Evolutionary conservation across 37 sponge, comb jelly and placozoan species (phyloP).

Genomic region (Tethya wilhelma): DNA sequence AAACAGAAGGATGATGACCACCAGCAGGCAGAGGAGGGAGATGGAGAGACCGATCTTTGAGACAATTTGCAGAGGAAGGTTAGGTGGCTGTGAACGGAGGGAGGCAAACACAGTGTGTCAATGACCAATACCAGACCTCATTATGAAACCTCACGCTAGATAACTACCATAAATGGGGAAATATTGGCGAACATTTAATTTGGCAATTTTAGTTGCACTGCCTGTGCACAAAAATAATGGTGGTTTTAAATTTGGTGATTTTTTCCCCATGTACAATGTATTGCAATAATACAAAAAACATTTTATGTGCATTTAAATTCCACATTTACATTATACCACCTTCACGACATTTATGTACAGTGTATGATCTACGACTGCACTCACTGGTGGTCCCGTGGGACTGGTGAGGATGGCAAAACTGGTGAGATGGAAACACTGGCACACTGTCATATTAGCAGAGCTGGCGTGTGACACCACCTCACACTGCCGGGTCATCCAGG

Average conservation of each 20-base stretch:
- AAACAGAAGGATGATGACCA: slow-evolving; percentile 58
- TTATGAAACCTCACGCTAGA: too few species aligned
- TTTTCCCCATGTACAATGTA: too few species aligned
- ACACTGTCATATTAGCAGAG: slow-evolving; percentile 39
- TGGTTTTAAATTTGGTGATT: too few species aligned
- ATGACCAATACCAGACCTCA: too few species aligned
- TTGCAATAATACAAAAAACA: too few species aligned
- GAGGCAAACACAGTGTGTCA: too few species aligned
- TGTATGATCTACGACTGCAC: background rate
- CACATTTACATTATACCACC: too few species aligned
- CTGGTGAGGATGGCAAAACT: slow-evolving; percentile 80
- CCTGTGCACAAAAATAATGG: background rate
- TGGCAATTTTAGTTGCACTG: too few species aligned
- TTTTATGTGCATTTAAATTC: too few species aligned
- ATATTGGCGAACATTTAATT: too few species aligned
- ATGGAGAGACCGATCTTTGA: slow-evolving; percentile 69
- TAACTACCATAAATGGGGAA: too few species aligned
- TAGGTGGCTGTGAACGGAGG: slow-evolving; percentile 16
- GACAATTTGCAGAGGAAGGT: slow-evolving; percentile 39
- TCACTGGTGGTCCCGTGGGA: slow-evolving; percentile 50
- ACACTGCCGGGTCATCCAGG: slow-evolving; percentile 35
- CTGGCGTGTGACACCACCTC: background rate
- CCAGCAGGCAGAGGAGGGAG: slow-evolving; percentile 64
- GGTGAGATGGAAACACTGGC: slow-evolving; percentile 76
- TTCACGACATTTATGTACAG: background rate